Base-by-base conservation (phyloP, 2,888 invertebrate genomes). In the Coecobrya sp. region DNA sequence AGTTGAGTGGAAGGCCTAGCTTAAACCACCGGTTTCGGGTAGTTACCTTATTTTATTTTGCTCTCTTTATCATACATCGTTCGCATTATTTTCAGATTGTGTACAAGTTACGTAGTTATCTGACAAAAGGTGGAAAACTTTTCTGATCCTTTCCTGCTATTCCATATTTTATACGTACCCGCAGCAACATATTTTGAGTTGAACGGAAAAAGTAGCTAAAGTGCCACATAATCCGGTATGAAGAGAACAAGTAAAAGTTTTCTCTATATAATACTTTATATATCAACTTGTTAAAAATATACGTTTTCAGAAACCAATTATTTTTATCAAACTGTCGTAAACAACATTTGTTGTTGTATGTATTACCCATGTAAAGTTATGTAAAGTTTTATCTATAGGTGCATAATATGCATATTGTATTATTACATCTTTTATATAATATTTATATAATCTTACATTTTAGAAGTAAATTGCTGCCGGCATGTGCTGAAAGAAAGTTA, bases 91-190 rank as follows among this genome's bases (percentile, higher is more conserved):
- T 73, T 45, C 22, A 73, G 19, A 73, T 42, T 45, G 45, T 45
- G 25, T 73, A 73, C 45, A 13, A 45, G 65, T 25, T 73, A 42
- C 19, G 13, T 73, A 73, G 45, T 73, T 73, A 73, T 73, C 45
- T 45, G 22, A 22, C 22, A 25, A 73, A 73, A 49, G 11, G 25
- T 73, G 16, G 19, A 73, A 73, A 73, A 73, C 16, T 73, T 73
- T 4, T 36, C 2, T 36, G 36, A 36, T 42, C 22, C 11, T 36
- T 36, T n/a, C 42, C 13, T 45, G 25, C 11, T 62, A 7, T 4
- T 62, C 11, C 19, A 19, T 70, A 42, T 22, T 68, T 68, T 68
- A 16, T 70, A 70, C 36, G n/a, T 70, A 27, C 65, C 27, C 10
- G 22, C n/a, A 19, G 55, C 5, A n/a, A n/a, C n/a, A n/a, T 25